These are phyloP conservation scores for Oscheius onirici DNA, from an alignment of 2,888 invertebrate species.

Conservation along the genomic window DNA sequence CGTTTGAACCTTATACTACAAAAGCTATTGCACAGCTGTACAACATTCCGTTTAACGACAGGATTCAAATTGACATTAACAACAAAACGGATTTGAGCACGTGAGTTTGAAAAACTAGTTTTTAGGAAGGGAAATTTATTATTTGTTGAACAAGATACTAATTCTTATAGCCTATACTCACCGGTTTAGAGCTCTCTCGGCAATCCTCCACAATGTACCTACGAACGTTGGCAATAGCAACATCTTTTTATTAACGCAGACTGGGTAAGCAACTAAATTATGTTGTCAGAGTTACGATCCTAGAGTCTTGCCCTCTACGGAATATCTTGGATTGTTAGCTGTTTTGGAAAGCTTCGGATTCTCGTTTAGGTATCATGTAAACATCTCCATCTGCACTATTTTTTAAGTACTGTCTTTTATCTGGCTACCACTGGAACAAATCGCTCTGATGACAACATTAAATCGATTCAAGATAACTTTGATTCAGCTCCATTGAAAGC, in stretches of 20 bases:
- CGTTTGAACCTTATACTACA: too few species aligned
- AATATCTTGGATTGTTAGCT: too few species aligned
- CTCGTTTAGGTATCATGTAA: neutral
- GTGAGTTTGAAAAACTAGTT: neutral
- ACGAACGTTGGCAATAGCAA: too few species aligned
- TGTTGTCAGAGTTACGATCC: too few species aligned
- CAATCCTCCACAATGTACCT: too few species aligned
- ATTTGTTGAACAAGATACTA: too few species aligned
- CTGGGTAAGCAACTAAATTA: neutral
- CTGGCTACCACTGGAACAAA: neutral
- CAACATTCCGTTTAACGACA: too few species aligned
- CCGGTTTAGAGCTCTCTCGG: too few species aligned
- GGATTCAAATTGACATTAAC: too few species aligned
- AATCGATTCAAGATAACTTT: neutral
- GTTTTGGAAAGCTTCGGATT: neutral
- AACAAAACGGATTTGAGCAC: neutral
- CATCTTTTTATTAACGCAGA: neutral
- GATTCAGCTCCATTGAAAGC: neutral
- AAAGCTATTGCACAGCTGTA: too few species aligned
- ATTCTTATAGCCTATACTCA: too few species aligned
- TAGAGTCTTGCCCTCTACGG: neutral
- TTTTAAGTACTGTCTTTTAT: neutral
- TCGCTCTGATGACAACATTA: neutral
- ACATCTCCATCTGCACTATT: neutral
- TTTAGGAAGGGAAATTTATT: neutral